A percentile compares a stretch with the other conserved stretches of the same genome.
These are phyloP conservation scores for Tauraco erythrolophus DNA, from an alignment of 2,113 vertebrate genomes.

Conservation along the genomic window DNA sequence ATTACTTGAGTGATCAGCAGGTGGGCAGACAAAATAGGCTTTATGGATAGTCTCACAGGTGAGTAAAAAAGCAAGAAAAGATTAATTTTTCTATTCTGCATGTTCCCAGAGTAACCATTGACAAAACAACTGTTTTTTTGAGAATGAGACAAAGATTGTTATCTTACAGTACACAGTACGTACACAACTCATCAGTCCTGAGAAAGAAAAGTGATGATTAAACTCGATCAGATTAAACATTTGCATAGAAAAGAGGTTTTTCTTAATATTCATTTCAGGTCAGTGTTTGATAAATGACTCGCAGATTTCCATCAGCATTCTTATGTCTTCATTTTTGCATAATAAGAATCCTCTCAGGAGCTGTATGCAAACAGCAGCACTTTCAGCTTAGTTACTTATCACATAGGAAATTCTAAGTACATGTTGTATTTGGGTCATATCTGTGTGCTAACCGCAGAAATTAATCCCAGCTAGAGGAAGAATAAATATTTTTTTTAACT, in stretches of 20 bases:
- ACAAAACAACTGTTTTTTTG: background rate
- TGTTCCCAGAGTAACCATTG: constrained; percentile 36
- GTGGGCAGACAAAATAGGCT: constrained; percentile 16
- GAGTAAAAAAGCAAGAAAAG: constrained; percentile 18
- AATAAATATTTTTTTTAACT: background rate
- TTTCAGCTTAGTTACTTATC: background rate
- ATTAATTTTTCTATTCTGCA: background rate
- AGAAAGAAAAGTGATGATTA: constrained; percentile 39
- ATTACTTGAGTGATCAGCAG: constrained; percentile 7
- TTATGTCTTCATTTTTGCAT: constrained; percentile 46
- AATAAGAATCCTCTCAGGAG: constrained; percentile 32
- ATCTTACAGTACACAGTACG: background rate
- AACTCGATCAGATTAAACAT: constrained; percentile 24
- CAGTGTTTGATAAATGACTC: constrained; percentile 62
- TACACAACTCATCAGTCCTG: background rate
- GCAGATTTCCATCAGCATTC: constrained; percentile 47
- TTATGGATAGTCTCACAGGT: constrained; percentile 8
- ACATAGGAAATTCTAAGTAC: background rate
- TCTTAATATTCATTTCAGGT: constrained; percentile 62
- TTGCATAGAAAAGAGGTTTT: constrained; percentile 65
- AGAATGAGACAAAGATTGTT: background rate
- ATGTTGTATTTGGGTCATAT: background rate
- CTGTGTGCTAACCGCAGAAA: background rate
- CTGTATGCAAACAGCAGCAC: constrained; percentile 4
- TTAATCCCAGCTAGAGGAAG: background rate